Percentiles rank a stretch among this genome's conserved stretches.
These are phyloP conservation scores for Mormyrops attenuatus DNA, from an alignment of 2,797 vertebrate species.

Conservation along the genomic window DNA sequence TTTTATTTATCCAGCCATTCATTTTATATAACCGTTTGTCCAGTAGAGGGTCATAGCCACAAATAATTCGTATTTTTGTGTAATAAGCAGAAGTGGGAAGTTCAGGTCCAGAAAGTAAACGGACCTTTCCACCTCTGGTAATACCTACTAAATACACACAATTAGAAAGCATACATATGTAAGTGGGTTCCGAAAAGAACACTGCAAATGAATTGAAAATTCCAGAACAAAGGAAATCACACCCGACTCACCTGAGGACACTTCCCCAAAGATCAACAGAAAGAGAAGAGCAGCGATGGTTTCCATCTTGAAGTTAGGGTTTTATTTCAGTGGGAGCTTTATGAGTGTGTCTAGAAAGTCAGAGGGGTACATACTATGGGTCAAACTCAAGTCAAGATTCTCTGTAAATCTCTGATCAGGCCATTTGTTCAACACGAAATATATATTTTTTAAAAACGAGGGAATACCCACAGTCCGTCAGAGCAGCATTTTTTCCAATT, in stretches of 20 bases:
- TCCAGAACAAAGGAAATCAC: neutral
- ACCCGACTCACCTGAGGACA: neutral
- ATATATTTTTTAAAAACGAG: neutral
- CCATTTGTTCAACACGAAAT: neutral
- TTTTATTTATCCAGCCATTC: neutral
- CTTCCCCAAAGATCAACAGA: neutral
- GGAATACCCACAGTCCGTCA: neutral
- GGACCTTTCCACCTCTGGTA: neutral
- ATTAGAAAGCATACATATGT: neutral
- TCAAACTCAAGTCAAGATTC: neutral
- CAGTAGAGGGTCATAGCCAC: neutral
- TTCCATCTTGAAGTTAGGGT: neutral
- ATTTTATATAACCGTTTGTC: neutral
- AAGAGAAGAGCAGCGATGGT: neutral
- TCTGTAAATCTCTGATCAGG: neutral
- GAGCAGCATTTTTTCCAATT: neutral
- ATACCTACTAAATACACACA: neutral
- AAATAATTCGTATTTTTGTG: neutral
- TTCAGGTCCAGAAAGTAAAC: neutral
- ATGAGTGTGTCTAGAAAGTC: neutral
- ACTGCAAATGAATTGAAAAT: neutral
- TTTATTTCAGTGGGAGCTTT: neutral
- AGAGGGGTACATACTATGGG: neutral
- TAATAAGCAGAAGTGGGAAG: neutral
- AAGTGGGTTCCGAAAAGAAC: neutral